Base-by-base conservation (phyloP, 2,113 vertebrate species). In the Passer montanus region DNA sequence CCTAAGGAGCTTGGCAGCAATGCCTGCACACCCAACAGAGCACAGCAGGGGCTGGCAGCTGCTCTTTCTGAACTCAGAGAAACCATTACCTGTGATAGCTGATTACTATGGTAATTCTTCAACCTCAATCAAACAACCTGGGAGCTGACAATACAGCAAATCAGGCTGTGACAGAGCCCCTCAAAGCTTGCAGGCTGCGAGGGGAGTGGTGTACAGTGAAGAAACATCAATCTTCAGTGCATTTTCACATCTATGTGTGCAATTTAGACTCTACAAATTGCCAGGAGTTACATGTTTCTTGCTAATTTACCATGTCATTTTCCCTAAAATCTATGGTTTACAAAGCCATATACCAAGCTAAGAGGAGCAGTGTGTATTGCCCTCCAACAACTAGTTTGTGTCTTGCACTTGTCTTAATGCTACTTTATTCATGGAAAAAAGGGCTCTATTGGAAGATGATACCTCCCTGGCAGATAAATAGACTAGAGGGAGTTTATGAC, bases 161-260 rank as follows among this genome's bases (percentile, higher is more conserved):
- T 49, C 12, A 56, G 44, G 37, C 66, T 76, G 47, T 75, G 66
- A 74, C 52, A 89, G 69, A 84, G 62, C 44, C 69, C 52, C 43
- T 7, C 2, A 0, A 82, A 87, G 39, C 30, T 56, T 6, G 11
- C 0, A 0, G 47, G 33, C 16, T 70, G 46, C 1, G 7, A 87
- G 47, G 37, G 35, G 15, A 87, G 69, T 37, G 33, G 33, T 70
- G 35, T 41, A 24, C 60, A 17, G 4, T 28, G 41, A 10, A 53
- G 46, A 75, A 78, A 58, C 43, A 35, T 62, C 3, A 2, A 22
- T 62, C 31, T 63, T 56, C 37, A 35, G 7, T 43, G 62, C 33
- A 46, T 55, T 84, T 59, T 62, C 63, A 66, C 0, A 0, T 46
- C 20, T 26, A 0, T 10, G 3, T 49, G 4, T 53, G 43, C 33